A percentile compares a stretch with the other conserved stretches of the same genome.
These are phyloP conservation scores for Cyaniris semiargus DNA, from an alignment of 2,888 invertebrate genomes.

Conservation along the genomic window DNA sequence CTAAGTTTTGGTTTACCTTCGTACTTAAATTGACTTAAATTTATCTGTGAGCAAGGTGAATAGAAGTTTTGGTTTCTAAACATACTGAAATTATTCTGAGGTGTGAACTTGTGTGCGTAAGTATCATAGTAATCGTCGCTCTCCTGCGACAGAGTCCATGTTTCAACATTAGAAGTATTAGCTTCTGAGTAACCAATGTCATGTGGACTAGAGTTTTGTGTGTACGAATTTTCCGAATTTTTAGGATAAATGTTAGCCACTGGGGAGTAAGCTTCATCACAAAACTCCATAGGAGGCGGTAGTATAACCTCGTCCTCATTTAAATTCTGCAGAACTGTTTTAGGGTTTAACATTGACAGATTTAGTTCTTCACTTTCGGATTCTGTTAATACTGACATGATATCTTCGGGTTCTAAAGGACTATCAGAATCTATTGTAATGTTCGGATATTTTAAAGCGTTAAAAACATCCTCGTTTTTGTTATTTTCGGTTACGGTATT, in stretches of 20 bases:
- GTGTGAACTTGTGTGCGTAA: background rate
- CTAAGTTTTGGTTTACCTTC: conserved; percentile 52
- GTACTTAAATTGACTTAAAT: conserved; percentile 57
- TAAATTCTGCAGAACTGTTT: conserved; percentile 57
- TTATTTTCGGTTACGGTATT: background rate
- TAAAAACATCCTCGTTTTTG: background rate
- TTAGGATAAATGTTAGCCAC: conserved; percentile 30
- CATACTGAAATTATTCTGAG: background rate
- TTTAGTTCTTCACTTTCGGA: conserved; percentile 51
- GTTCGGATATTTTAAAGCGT: background rate
- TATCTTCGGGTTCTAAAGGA: conserved; percentile 14
- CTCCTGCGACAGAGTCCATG: conserved; percentile 54
- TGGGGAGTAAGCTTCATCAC: conserved; percentile 42
- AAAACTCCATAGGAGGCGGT: conserved; percentile 63
- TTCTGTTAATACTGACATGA: conserved; percentile 33
- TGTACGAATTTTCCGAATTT: background rate
- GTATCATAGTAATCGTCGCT: conserved; percentile 37
- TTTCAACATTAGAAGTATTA: conserved; percentile 55
- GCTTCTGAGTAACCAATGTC: conserved; percentile 40
- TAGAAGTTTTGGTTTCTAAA: background rate
- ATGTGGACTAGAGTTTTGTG: conserved; percentile 40
- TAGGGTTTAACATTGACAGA: conserved; percentile 64
- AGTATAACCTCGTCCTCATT: conserved; percentile 53
- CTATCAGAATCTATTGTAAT: background rate
- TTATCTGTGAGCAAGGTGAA: conserved; percentile 38